Percentiles rank a stretch among this genome's conserved stretches.
Evolutionary conservation across 2,797 vertebrate species (phyloP).

Genomic region (Sebastes steindachneri): DNA sequence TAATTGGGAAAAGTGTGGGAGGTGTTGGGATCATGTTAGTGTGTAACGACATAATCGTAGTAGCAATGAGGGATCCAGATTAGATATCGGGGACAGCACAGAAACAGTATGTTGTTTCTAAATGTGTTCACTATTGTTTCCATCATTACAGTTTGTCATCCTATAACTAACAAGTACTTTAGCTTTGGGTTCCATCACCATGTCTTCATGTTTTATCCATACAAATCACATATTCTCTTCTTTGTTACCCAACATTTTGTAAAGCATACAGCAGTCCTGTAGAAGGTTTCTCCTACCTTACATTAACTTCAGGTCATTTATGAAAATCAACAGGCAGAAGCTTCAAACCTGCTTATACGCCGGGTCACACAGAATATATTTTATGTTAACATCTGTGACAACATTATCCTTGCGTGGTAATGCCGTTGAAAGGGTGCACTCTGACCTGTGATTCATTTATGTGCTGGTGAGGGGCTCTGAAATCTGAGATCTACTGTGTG

Average conservation of each 20-base stretch:
- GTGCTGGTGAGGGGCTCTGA: neutral
- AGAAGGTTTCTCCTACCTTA: neutral
- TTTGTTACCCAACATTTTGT: neutral
- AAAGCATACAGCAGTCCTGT: neutral
- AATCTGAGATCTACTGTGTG: neutral
- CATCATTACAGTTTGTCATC: neutral
- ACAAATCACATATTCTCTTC: neutral
- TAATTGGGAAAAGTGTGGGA: slow-evolving; percentile 10
- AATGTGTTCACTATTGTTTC: neutral
- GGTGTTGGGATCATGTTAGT: neutral
- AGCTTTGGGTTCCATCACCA: neutral
- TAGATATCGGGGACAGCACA: neutral
- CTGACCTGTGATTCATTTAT: neutral
- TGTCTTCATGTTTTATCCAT: neutral
- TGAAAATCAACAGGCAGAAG: neutral
- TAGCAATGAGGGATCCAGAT: neutral
- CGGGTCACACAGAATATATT: neutral
- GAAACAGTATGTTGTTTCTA: neutral
- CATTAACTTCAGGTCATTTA: neutral
- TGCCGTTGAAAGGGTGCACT: neutral
- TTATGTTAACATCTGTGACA: neutral
- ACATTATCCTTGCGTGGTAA: neutral
- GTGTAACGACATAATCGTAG: neutral
- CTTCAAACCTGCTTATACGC: neutral
- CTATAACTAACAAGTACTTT: neutral